These are phyloP conservation scores for Paracanthobrama guichenoti DNA, from an alignment of 2,113 vertebrate genomes.

Conservation along the genomic window DNA sequence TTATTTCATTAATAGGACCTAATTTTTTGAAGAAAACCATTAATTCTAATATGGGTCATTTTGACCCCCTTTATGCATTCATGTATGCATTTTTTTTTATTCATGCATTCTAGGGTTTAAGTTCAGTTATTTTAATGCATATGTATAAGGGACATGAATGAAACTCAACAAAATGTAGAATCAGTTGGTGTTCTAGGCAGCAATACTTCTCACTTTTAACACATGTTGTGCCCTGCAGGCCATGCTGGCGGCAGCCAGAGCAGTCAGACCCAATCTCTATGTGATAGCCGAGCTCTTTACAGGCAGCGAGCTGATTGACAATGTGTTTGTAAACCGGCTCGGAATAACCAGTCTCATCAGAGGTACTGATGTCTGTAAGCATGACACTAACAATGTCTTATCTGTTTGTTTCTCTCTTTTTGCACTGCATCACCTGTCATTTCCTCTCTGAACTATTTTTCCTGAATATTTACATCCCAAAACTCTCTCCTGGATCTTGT, in stretches of 20 bases:
- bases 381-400: slow-evolving; percentile 46
- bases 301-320: slow-evolving; percentile 85
- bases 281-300: slow-evolving; percentile 87
- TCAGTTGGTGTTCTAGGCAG: neutral
- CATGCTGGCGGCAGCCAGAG: slow-evolving; percentile 83
- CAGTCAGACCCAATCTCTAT: slow-evolving; percentile 86
- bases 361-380: slow-evolving; percentile 69
- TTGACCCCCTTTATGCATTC: too few species aligned
- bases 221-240: slow-evolving; percentile 71
- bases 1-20: too few species aligned
- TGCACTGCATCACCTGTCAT: neutral
- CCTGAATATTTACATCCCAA: neutral
- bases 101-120: too few species aligned
- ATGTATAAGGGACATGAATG: neutral
- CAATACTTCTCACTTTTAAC: neutral
- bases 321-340: slow-evolving; percentile 86
- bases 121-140: too few species aligned
- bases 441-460: neutral
- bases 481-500: neutral
- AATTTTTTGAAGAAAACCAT: too few species aligned
- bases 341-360: slow-evolving; percentile 87
- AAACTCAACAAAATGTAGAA: neutral
- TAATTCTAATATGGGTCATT: too few species aligned
- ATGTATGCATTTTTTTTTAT: too few species aligned
- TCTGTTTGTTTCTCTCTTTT: neutral